These are phyloP conservation scores for Leptinotarsa undecemlineata DNA, from an alignment of 1,140 invertebrate species.

Conservation along the genomic window DNA sequence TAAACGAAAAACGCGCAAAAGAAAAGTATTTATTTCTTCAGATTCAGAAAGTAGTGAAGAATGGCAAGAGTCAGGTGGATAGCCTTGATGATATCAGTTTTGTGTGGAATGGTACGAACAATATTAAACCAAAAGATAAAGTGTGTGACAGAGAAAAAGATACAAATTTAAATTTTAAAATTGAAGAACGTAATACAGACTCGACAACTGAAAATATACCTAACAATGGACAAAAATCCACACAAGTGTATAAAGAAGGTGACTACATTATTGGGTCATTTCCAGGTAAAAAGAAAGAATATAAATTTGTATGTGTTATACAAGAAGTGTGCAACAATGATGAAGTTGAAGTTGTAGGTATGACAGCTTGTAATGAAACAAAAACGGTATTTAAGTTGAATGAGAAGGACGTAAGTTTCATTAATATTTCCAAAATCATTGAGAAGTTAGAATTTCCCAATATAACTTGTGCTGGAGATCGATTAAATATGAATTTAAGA, in stretches of 20 bases:
- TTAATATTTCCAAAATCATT: not conserved
- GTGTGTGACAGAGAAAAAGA: no score
- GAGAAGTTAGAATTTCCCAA: not conserved
- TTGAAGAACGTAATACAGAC: no score
- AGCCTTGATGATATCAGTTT: no score
- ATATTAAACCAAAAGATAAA: no score
- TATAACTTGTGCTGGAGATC: constrained; percentile 14
- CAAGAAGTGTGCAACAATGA: not conserved
- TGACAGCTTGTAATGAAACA: constrained; percentile 1
- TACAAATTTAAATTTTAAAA: no score
- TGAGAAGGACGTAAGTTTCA: not conserved
- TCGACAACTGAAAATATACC: no score
- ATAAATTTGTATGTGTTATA: constrained; percentile 8
- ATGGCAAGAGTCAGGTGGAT: no score
- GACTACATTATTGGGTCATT: not conserved
- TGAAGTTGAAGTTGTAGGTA: constrained; percentile 9
- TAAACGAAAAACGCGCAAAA: no score
- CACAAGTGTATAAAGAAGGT: not conserved
- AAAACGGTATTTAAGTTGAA: not conserved
- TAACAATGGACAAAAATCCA: not conserved
- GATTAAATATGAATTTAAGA: constrained; percentile 14
- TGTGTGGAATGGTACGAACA: no score
- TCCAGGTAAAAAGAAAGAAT: constrained; percentile 6
- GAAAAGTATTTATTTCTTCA: no score
- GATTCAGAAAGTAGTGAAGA: no score